Evolutionary conservation across 2,113 vertebrate species (phyloP), one percentile per base, ranked within the genome.

Genomic region (Labeo rohita): DNA sequence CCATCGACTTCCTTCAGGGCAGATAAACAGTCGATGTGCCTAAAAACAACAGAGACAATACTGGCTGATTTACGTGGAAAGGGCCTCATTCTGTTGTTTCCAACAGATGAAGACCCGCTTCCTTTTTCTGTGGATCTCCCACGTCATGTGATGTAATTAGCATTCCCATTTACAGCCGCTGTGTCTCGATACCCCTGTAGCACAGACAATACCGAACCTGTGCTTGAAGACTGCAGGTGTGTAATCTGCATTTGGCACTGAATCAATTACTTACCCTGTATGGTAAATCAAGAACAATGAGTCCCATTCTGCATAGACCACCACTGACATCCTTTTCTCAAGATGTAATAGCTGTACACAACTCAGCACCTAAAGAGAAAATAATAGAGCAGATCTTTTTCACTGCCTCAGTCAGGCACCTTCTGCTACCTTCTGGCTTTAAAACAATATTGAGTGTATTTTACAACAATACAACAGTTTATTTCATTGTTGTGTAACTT

Each of bases 171-270:
- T 68, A 86, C 56, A 36, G 28, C 47, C 8, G 39, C 47, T 66
- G 50, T 81, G 56, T 76, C 45, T 70, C 36, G 72, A 84, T 63
- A 59, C 73, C 72, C 77, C 85, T 28, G 10, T 16, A 70, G 80
- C 80, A 66, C 54, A 28, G 56, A 82, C 86, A 87, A 74, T 85
- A 83, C 43, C 39, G 36, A 76, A 15, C 23, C 65, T 76, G 82
- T 73, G n/a, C 77, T 65, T 43, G 34, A 52, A 89, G 87, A 79
- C 80, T 56, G 84, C 89, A 92, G 90, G 88, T 91, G 89, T 78
- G 66, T 74, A 86, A 65, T 89, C 86, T 85, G 77, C 47, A 85
- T 90, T 86, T 90, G 86, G 77, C 87, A 84, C 59, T 28, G 52
- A 86, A 72, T 65, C 59, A 85, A 84, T 72, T 54, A 76, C 82